Base-by-base conservation (phyloP, 2,797 vertebrate genomes). In the Lacerta viridis region DNA sequence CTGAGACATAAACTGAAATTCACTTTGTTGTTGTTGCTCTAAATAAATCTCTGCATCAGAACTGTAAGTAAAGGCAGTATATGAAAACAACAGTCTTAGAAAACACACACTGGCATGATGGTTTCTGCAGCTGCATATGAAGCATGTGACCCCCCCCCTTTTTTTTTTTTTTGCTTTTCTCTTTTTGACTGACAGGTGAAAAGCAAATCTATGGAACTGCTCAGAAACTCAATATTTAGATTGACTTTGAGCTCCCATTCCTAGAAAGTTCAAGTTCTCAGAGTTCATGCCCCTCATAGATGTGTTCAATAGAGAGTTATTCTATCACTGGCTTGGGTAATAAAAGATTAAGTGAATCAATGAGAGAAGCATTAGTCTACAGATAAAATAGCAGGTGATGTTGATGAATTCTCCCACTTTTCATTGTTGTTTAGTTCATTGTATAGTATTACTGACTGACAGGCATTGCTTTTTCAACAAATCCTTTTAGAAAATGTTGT, bases 381-480 rank as follows among this genome's bases (percentile, higher is more conserved):
- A 64, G 43, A 86, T 71, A 15, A n/a, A 50, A 88, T 3, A 90
- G 18, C 83, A 91, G 77, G 92, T 61, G 68, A 71, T 64, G 23
- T 85, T 78, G 75, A 36, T 4, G 75, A 68, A 33, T 84, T 85
- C 10, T 72, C n/a, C 27, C 33, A 84, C 4, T 41, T 89, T 91
- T 83, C n/a, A 39, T 88, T 81, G 79, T 18, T 78, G 50, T 72
- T 79, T 39, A 41, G 33, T 23, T 25, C 36, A 84, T 78, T 55
- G 25, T 68, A 39, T 59, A 23, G 77, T 41, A 68, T 77, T 82
- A 77, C 59, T 83, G 74, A 78, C 27, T 50, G 46, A 68, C 64
- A 29, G 55, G 27, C 80, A 91, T 89, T 59, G 27, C 68, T 39
- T 80, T 80, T 55, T 90, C 59, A 66, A 77, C 39, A 78, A 68